Percentiles rank a stretch among this genome's conserved stretches.
Conservation (phyloP, 1,140 invertebrate genomes). For the Drosophila obscura region DNA sequence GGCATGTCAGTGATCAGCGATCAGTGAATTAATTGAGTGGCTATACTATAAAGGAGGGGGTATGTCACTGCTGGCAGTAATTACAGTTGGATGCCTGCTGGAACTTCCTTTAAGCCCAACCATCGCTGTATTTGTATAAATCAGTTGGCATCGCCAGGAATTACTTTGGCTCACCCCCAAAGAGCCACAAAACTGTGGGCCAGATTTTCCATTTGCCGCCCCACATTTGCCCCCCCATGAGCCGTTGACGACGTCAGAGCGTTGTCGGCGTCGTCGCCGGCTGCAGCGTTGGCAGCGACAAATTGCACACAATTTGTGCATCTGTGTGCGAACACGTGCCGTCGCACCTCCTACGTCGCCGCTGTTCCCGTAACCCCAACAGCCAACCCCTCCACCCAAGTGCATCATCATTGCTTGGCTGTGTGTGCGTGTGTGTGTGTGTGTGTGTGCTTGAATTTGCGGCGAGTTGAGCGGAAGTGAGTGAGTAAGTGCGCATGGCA, state of each 20-base stretch:
- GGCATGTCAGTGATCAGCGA: conserved; percentile 15
- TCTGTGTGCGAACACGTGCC: conserved; percentile 80
- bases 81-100: no score
- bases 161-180: conserved; percentile 5
- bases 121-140: no score
- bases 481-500: conserved; percentile 68
- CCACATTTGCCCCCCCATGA: neutral
- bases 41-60: no score
- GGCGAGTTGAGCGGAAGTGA: conserved; percentile 69
- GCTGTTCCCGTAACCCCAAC: conserved; percentile 6
- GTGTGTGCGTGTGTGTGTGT: neutral
- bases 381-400: conserved; percentile 16
- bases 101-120: no score
- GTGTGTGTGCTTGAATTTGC: conserved; percentile 22
- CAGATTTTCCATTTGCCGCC: conserved; percentile 26
- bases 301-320: conserved; percentile 62
- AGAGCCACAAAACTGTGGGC: conserved; percentile 33
- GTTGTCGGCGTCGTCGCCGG: conserved; percentile 7
- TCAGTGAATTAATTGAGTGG: conserved; percentile 22
- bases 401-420: conserved; percentile 18
- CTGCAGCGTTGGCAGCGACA: conserved; percentile 48
- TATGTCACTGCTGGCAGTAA: no score
- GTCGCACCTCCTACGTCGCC: conserved; percentile 53
- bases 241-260: conserved; percentile 62
- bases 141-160: no score